Evolutionary conservation across 2,888 invertebrate genomes (phyloP).

Genomic region (Mongoloraphidia duomilia): DNA sequence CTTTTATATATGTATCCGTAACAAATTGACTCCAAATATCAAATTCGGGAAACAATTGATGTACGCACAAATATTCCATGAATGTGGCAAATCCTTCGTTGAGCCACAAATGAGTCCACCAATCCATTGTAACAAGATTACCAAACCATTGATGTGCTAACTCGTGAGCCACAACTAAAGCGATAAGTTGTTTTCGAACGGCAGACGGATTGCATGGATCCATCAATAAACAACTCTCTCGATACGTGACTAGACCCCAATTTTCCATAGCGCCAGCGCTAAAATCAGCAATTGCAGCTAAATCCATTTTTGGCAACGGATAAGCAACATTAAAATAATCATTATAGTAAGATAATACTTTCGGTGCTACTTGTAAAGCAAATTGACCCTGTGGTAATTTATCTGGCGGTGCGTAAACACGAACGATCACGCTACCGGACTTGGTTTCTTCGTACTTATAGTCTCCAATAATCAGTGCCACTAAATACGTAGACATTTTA

Average conservation of each 20-base stretch:
- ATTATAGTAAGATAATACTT: constrained; percentile 85
- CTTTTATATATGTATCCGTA: constrained; percentile 72
- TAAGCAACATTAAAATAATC: constrained; percentile 91
- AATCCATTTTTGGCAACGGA: constrained; percentile 90
- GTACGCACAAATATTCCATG: constrained; percentile 88
- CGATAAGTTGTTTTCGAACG: constrained; percentile 70
- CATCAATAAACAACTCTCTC: constrained; percentile 80
- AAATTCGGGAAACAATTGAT: constrained; percentile 85
- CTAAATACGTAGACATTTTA: constrained; percentile 89
- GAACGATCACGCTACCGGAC: constrained; percentile 62
- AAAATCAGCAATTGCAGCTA: constrained; percentile 93
- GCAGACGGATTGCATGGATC: constrained; percentile 84
- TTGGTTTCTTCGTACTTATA: constrained; percentile 82
- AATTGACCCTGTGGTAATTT: constrained; percentile 86
- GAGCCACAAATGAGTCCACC: constrained; percentile 95
- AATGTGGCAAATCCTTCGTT: constrained; percentile 96
- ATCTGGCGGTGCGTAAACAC: constrained; percentile 77
- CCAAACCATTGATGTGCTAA: constrained; percentile 98
- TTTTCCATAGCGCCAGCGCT: constrained; percentile 96
- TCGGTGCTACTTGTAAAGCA: constrained; percentile 83
- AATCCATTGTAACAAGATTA: constrained; percentile 94
- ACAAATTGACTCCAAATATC: constrained; percentile 97
- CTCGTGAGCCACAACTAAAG: constrained; percentile 82
- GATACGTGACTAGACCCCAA: constrained; percentile 89
- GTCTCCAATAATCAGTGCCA: constrained; percentile 89